These are phyloP conservation scores for Ornithorhynchus anatinus DNA, from an alignment of 2,113 vertebrate species.

Conservation along the genomic window DNA sequence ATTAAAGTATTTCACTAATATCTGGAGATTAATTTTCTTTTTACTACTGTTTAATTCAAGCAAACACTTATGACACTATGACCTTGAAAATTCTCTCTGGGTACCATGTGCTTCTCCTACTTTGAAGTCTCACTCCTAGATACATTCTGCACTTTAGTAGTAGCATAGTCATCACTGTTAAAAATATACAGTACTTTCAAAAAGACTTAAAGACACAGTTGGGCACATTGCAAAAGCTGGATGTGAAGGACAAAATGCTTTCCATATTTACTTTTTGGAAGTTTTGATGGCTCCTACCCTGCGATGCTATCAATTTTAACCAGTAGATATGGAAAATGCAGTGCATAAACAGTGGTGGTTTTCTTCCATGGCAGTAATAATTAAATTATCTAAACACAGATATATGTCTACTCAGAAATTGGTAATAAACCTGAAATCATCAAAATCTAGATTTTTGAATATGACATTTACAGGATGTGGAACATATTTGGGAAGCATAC, in stretches of 20 bases:
- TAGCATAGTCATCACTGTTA: background rate
- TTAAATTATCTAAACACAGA: background rate
- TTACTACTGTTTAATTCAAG: background rate
- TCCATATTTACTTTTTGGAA: too few relatives aligned
- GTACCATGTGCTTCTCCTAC: background rate
- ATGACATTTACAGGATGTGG: conserved; percentile 55
- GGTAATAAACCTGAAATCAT: conserved; percentile 53
- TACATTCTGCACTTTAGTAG: background rate
- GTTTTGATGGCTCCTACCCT: too few relatives aligned
- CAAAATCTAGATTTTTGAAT: conserved; percentile 31
- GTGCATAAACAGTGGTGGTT: too few relatives aligned
- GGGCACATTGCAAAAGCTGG: background rate
- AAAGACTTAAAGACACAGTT: background rate
- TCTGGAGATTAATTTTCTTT: too few relatives aligned
- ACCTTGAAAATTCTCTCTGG: background rate
- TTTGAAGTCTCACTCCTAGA: background rate
- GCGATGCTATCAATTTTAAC: background rate
- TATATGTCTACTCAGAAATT: conserved; percentile 44
- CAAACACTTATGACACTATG: background rate
- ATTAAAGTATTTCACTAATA: too few relatives aligned
- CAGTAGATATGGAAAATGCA: background rate
- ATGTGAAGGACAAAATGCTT: background rate
- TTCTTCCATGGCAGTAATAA: too few relatives aligned
- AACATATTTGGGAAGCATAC: conserved; percentile 61
- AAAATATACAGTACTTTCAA: background rate